Conservation (phyloP, 2,113 vertebrate species). For the Mystacornis crossleyi region DNA sequence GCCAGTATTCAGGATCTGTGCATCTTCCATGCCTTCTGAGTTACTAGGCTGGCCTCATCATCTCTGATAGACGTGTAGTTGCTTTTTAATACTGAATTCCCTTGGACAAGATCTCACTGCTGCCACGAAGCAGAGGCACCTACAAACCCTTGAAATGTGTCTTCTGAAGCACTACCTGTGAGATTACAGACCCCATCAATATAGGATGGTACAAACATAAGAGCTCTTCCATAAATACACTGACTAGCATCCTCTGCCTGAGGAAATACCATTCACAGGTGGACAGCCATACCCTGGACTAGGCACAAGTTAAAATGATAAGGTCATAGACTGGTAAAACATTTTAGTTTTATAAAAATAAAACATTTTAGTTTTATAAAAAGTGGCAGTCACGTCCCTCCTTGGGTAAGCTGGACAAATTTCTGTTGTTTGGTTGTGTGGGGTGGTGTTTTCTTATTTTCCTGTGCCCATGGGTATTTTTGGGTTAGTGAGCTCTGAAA, state of each 20-base stretch:
- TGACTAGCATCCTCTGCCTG: not conserved
- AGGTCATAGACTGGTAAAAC: not conserved
- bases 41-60: not conserved
- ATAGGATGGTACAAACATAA: not conserved
- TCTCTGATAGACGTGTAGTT: not conserved
- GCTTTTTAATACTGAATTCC: not conserved
- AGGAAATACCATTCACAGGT: not conserved
- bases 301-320: not conserved
- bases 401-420: not conserved
- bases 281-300: not conserved
- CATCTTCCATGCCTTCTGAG: not conserved
- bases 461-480: constrained; percentile 12
- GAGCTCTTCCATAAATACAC: not conserved
- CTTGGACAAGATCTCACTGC: not conserved
- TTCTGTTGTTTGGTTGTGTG: not conserved
- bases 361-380: too few species aligned
- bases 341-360: not conserved
- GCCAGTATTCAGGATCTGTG: not conserved
- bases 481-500: not conserved
- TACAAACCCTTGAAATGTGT: not conserved
- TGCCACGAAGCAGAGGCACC: not conserved
- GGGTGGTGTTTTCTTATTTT: not conserved
- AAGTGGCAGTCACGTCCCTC: not conserved
- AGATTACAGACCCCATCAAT: not conserved
- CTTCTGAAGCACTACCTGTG: not conserved